phyloP scores from a whole-genome alignment of 2,113 vertebrate species.

The Anthoscopus minutus region DNA sequence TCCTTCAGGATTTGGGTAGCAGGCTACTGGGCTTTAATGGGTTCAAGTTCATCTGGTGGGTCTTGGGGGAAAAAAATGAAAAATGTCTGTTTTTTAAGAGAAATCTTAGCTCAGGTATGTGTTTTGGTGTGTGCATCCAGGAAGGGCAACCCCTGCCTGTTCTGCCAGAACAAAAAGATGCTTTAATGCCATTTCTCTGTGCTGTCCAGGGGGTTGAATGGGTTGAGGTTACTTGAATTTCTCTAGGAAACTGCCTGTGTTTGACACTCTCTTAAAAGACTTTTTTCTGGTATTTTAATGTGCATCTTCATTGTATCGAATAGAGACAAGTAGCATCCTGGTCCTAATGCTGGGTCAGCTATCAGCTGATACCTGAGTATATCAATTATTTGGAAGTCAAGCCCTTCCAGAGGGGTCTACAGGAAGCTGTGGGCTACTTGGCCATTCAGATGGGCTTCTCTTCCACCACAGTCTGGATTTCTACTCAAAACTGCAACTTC shows the following conservation, averaged over 20 bases:
- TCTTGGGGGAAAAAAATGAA: not conserved
- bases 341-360: fast-evolving
- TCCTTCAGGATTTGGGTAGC: not conserved
- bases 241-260: not conserved
- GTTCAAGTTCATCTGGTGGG: not conserved
- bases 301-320: not conserved
- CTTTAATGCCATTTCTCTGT: not conserved
- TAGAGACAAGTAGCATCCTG: not conserved
- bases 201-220: not conserved
- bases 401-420: not conserved
- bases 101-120: not conserved
- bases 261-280: not conserved
- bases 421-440: not conserved
- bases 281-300: not conserved
- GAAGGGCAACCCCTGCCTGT: not conserved
- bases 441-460: not conserved
- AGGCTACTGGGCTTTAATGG: not conserved
- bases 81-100: not conserved
- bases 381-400: not conserved
- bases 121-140: not conserved
- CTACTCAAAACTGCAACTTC: not conserved
- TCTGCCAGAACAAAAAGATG: not conserved
- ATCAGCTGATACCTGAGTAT: not conserved
- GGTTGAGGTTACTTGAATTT: not conserved
- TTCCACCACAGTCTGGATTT: not conserved